These are phyloP conservation scores for Vidua chalybeata DNA, from an alignment of 2,113 vertebrate genomes.

Conservation along the genomic window DNA sequence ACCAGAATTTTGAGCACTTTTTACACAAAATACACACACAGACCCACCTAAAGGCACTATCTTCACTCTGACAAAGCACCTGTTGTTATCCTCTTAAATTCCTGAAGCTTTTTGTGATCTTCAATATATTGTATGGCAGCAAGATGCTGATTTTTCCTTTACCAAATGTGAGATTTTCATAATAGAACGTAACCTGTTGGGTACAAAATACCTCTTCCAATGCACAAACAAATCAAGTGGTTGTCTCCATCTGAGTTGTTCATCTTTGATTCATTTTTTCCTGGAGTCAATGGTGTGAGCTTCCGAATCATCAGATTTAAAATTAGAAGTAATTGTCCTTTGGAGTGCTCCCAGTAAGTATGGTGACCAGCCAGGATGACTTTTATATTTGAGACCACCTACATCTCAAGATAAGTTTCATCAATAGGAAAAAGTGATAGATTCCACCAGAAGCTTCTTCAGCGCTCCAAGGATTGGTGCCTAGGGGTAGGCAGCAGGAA, in stretches of 20 bases:
- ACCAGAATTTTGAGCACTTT: background rate
- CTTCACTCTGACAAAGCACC: background rate
- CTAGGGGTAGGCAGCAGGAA: fast-evolving
- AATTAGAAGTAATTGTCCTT: background rate
- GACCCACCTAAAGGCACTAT: background rate
- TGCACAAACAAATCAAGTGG: background rate
- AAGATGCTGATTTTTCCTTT: background rate
- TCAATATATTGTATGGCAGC: background rate
- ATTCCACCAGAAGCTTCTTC: background rate
- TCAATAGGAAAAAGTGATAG: background rate
- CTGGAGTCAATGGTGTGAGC: fast-evolving
- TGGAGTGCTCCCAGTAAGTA: background rate
- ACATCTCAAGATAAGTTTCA: background rate
- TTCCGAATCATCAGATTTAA: background rate
- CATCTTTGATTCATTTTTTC: background rate
- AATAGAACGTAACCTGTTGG: background rate
- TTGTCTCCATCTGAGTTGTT: background rate
- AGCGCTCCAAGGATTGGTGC: background rate
- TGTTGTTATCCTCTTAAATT: background rate
- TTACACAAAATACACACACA: background rate
- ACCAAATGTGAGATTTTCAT: background rate
- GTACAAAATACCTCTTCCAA: background rate
- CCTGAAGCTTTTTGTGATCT: background rate
- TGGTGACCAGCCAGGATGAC: background rate
- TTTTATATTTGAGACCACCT: background rate